Percentiles rank a stretch among this genome's conserved stretches.
Evolutionary conservation across 2,797 vertebrate genomes (phyloP).

Genomic region (Gorsachius magnificus): DNA sequence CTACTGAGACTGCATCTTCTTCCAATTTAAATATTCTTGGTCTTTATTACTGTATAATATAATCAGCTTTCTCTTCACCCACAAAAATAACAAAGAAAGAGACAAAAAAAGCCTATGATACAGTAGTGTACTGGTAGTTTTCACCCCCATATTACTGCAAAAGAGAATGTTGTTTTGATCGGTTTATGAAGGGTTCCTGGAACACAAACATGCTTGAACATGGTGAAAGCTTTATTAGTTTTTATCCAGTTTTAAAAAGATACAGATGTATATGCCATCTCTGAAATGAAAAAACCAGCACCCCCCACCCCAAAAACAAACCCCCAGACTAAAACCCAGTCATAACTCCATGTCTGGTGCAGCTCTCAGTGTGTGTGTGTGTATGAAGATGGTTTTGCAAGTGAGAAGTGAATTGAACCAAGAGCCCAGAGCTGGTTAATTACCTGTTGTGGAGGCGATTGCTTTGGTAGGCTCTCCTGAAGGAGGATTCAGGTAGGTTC

Average conservation of each 20-base stretch:
- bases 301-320: neutral
- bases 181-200: neutral
- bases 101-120: neutral
- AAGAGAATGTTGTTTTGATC: conserved; percentile 30
- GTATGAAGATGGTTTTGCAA: neutral
- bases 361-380: neutral
- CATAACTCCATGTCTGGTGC: neutral
- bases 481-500: neutral
- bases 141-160: neutral
- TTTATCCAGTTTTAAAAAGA: neutral
- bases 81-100: conserved; percentile 29
- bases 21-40: conserved; percentile 51
- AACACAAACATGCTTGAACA: neutral
- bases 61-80: conserved; percentile 47
- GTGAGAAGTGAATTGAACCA: neutral
- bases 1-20: conserved; percentile 40
- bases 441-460: neutral
- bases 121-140: conserved; percentile 36
- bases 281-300: neutral
- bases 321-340: neutral
- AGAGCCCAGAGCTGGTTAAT: neutral
- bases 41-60: conserved; percentile 49
- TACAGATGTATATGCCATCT: neutral
- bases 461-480: neutral
- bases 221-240: conserved; percentile 34